These are phyloP conservation scores for Trissoscelio sp. DNA, from an alignment of 2,888 invertebrate species.

Conservation along the genomic window DNA sequence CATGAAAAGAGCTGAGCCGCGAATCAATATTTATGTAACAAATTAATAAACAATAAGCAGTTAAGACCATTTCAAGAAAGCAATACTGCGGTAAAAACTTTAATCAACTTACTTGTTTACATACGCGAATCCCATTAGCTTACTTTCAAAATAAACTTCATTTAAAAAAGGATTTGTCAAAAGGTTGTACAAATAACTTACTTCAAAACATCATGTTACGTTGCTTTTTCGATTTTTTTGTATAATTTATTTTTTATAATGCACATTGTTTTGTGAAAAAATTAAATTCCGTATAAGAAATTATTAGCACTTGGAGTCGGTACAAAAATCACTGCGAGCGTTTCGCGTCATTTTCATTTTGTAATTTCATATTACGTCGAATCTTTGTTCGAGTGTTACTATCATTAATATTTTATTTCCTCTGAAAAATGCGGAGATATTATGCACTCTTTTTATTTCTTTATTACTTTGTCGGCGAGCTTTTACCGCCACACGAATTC, in stretches of 20 bases:
- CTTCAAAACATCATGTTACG: constrained; percentile 38
- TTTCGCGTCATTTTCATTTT: constrained; percentile 65
- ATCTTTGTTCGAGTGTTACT: constrained; percentile 65
- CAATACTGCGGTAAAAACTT: not conserved
- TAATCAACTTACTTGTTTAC: not conserved
- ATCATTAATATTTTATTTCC: constrained; percentile 64
- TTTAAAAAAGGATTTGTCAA: constrained; percentile 4
- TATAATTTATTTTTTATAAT: constrained; percentile 83
- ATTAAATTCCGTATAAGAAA: constrained; percentile 83
- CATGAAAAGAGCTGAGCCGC: too few species aligned
- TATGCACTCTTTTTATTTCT: constrained; percentile 56
- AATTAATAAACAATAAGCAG: not conserved
- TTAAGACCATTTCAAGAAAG: not conserved
- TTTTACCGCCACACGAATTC: constrained; percentile 37
- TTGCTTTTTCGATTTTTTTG: constrained; percentile 82
- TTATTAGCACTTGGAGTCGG: constrained; percentile 81
- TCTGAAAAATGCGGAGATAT: constrained; percentile 66
- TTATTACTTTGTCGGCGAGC: constrained; percentile 51
- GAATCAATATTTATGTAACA: not conserved
- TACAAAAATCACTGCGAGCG: constrained; percentile 81
- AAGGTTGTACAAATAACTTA: constrained; percentile 28
- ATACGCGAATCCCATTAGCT: not conserved
- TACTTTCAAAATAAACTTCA: not conserved
- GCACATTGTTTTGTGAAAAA: constrained; percentile 84
- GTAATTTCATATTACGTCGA: constrained; percentile 67